Conservation (phyloP, 2,113 vertebrate species). For the Saguinus imperator region DNA sequence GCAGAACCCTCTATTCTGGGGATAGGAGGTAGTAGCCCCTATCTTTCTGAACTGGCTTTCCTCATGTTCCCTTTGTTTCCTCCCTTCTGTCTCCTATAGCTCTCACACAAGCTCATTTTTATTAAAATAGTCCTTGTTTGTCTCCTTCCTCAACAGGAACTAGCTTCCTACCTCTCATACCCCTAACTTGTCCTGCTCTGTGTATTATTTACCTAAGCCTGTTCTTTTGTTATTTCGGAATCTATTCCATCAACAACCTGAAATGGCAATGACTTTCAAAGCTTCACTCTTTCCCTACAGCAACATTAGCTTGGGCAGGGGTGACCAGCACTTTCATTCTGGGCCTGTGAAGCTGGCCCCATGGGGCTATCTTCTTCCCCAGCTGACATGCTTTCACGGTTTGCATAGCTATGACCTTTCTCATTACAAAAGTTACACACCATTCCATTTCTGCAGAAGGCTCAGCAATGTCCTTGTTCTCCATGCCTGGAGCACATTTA, state of each 20-base stretch:
- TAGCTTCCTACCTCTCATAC: background rate
- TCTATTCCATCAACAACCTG: background rate
- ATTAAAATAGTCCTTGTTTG: background rate
- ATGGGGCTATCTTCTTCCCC: background rate
- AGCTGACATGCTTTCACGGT: background rate
- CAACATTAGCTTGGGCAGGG: background rate
- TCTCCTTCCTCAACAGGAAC: background rate
- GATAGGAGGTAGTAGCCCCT: rapidly evolving
- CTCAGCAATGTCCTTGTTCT: background rate
- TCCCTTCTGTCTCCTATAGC: rapidly evolving
- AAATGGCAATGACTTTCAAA: conserved; percentile 6
- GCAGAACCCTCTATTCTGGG: background rate
- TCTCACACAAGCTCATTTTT: background rate
- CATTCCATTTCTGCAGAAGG: background rate
- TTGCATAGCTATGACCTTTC: background rate
- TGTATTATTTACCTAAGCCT: background rate
- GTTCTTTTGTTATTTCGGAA: background rate
- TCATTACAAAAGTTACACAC: background rate
- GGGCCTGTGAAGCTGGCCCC: background rate
- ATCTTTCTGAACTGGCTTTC: background rate
- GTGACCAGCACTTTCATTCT: background rate
- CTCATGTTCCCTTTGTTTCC: background rate
- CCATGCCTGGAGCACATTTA: background rate
- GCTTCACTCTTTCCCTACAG: rapidly evolving
- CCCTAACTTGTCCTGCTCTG: background rate